Evolutionary conservation across 2,797 vertebrate species (phyloP).

Genomic region (Schizopygopsis pylzovi): DNA sequence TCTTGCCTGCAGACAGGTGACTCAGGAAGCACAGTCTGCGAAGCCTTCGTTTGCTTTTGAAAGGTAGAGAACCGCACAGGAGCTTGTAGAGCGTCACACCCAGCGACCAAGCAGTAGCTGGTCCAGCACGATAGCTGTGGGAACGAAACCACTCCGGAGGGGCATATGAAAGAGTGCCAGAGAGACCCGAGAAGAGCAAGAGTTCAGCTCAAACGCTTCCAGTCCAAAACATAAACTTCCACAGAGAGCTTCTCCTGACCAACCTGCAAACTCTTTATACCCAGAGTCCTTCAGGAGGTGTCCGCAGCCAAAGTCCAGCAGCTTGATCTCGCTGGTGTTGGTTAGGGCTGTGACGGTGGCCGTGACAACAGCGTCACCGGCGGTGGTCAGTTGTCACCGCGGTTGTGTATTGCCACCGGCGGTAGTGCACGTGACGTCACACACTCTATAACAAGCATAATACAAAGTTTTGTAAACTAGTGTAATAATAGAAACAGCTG

Average conservation of each 20-base stretch:
- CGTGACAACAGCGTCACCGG: too few relatives aligned
- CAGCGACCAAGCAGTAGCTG: not conserved
- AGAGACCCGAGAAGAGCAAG: not conserved
- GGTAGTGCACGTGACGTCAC: too few relatives aligned
- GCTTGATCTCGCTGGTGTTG: conserved; percentile 38
- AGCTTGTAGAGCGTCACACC: not conserved
- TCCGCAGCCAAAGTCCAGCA: conserved; percentile 60
- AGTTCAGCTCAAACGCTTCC: not conserved
- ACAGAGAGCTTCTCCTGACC: not conserved
- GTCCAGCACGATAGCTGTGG: too few relatives aligned
- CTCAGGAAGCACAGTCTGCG: not conserved
- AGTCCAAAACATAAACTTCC: too few relatives aligned
- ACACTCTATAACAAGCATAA: too few relatives aligned
- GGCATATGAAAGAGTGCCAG: not conserved
- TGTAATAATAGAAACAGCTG: too few relatives aligned
- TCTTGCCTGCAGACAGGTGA: not conserved
- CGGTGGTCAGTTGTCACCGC: too few relatives aligned
- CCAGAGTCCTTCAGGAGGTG: conserved; percentile 26
- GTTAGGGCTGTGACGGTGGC: not conserved
- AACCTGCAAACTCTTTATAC: conserved; percentile 36
- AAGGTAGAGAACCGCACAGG: not conserved
- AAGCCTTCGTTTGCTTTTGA: not conserved
- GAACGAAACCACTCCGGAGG: not conserved
- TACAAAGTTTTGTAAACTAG: too few relatives aligned
- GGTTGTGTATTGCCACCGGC: too few relatives aligned